phyloP scores from a whole-genome alignment of 2,113 vertebrate genomes.

The Vanacampus margaritifer region DNA sequence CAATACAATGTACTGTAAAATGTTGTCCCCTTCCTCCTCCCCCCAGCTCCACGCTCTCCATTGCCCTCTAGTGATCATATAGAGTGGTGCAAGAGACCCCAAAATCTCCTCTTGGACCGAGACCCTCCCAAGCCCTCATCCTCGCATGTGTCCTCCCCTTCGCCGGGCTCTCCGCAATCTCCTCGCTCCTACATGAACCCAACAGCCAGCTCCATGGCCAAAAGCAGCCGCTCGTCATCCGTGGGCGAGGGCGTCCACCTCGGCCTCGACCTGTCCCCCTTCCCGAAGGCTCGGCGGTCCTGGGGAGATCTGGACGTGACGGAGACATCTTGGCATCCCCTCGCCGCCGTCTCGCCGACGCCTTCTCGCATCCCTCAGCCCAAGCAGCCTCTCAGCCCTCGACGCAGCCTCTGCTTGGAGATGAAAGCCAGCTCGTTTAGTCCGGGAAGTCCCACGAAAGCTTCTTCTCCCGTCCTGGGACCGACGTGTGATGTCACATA shows the following conservation, averaged over 20 bases:
- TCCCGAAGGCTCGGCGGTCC: slow-evolving; percentile 18
- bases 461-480: slow-evolving; percentile 7
- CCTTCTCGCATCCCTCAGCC: slow-evolving; percentile 62
- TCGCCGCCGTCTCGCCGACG: slow-evolving; percentile 6
- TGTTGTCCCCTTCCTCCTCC: neutral
- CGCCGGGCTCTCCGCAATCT: slow-evolving; percentile 57
- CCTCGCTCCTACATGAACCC: slow-evolving; percentile 84
- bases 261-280: slow-evolving; percentile 29
- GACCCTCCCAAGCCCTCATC: slow-evolving; percentile 15
- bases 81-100: slow-evolving; percentile 22
- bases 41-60: slow-evolving; percentile 44
- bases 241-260: slow-evolving; percentile 78
- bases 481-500: neutral
- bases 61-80: slow-evolving; percentile 31
- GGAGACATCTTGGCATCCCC: slow-evolving; percentile 23
- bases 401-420: slow-evolving; percentile 48
- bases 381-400: slow-evolving; percentile 50
- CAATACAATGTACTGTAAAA: neutral
- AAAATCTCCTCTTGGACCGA: slow-evolving; percentile 30
- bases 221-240: slow-evolving; percentile 82
- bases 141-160: slow-evolving; percentile 56
- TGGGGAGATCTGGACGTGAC: slow-evolving; percentile 24
- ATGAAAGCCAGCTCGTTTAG: slow-evolving; percentile 3
- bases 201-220: slow-evolving; percentile 87
- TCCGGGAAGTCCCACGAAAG: neutral